These are phyloP conservation scores for Emydocephalus ijimae DNA, from an alignment of 2,113 vertebrate species.

Conservation along the genomic window DNA sequence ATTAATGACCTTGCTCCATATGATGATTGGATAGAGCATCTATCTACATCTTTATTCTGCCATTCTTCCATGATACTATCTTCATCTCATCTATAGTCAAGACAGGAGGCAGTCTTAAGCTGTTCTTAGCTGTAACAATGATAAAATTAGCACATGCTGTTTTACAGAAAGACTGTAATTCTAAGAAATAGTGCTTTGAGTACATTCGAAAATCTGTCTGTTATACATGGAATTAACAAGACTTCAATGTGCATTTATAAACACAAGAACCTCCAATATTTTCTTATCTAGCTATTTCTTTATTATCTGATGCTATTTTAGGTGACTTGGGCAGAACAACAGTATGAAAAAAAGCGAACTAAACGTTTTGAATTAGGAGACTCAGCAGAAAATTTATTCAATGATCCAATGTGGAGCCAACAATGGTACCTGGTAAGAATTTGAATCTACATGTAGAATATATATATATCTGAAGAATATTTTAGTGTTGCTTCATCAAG, in stretches of 20 bases:
- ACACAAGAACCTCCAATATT: neutral
- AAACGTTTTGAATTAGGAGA: conserved; percentile 75
- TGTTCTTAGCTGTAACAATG: neutral
- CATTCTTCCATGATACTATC: neutral
- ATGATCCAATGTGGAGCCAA: conserved; percentile 97
- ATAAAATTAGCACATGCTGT: neutral
- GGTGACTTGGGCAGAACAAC: conserved; percentile 97
- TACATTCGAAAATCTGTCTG: neutral
- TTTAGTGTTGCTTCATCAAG: neutral
- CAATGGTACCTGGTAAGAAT: conserved; percentile 97
- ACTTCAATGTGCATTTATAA: neutral
- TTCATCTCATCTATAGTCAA: neutral
- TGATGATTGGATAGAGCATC: neutral
- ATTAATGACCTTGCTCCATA: neutral
- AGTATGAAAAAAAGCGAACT: conserved; percentile 86
- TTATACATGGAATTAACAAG: neutral
- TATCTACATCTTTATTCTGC: neutral
- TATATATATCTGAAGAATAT: neutral
- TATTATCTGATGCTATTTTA: conserved; percentile 51
- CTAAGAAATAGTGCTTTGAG: neutral
- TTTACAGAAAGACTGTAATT: neutral
- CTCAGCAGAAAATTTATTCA: conserved; percentile 86
- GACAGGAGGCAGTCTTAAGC: neutral
- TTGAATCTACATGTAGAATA: neutral
- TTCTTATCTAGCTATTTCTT: conserved; percentile 3